Evolutionary conservation across 2,888 invertebrate genomes (phyloP), one percentile per base, ranked within the genome.

Genomic region (Palloptera scutellata): DNA sequence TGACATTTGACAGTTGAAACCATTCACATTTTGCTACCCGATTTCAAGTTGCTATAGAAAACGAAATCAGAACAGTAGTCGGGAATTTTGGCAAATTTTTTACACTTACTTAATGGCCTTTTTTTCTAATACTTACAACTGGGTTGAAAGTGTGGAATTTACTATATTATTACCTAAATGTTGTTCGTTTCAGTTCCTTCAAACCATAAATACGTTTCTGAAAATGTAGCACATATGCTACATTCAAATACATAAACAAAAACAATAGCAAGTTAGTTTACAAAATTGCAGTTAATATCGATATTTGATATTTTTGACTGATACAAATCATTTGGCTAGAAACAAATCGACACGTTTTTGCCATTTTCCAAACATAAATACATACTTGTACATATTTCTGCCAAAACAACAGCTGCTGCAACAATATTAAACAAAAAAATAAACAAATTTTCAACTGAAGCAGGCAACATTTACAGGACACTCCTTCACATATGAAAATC

Each of bases 301-400:
- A 67, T 70, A 68, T 67, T 62, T 72, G 67, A 69, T 58, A 57
- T 52, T 43, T n/a, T 61, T 77, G 79, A 77, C 78, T 78, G 74
- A 75, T 76, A 78, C 79, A 81, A 81, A 81, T 80, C 81, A 80
- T 81, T 81, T 79, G 81, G 77, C 78, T 81, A 76, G 77, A 72
- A 72, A 76, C 72, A 81, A 78, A 80, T 82, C 81, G 81, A 81
- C 81, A 81, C 81, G 81, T 81, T 81, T 82, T 81, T 75, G 77
- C 81, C 78, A 81, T 82, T 82, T 81, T 78, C 57, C n/a, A n/a
- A n/a, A n/a, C n/a, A 68, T 59, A 54, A 59, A 45, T 45, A 41
- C 48, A 10, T 19, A 60, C n/a, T n/a, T n/a, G n/a, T n/a, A 61
- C 64, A 58, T 72, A 64, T 76, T 66, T 51, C 63, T 60, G 17